Evolutionary conservation across 2,797 vertebrate species (phyloP), one percentile per base, ranked within the genome.

Genomic region (Pseudopleuronectes americanus): DNA sequence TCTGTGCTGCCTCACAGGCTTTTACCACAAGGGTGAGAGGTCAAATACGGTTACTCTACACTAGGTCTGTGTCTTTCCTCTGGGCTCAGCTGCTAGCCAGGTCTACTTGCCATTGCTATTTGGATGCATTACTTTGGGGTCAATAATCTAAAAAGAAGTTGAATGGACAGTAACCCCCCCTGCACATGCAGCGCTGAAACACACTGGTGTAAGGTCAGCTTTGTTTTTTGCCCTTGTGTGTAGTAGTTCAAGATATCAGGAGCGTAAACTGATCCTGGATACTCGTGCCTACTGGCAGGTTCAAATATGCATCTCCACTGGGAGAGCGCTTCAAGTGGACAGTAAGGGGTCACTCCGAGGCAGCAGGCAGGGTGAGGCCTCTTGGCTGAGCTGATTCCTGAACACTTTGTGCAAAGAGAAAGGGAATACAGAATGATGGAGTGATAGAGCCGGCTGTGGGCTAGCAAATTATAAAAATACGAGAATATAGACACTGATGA

Each of bases 401-500:
- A 62, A 73, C 9, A 13, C 64, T 84, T 80, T 56, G 69, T 57
- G 47, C 63, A 68, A 74, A 80, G 64, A 60, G 49, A 70, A 21
- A 47, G 51, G 65, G 66, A 79, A 81, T 8, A 64, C 57, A 64
- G 28, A 59, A 67, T 38, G 74, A 86, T 75, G 51, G 69, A 74
- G 67, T 33, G 76, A 87, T 59, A 64, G 71, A 77, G 54, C 8
- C 4, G 28, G 65, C 79, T 57, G 74, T 58, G 53, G 68, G 68
- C 75, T 48, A 80, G 77, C 69, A 59, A 85, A 90, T 78, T 71
- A 86, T 76, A 84, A 83, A 91, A 92, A 89, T 81, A 82, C 43
- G 24, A 85, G 74, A 80, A 87, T 90, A 91, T 91, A 87, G 90
- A 89, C 87, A 86, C 81, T 82, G 87, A 79, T 92, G 84, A 91